A percentile compares a stretch with the other conserved stretches of the same genome.
Evolutionary conservation across 2,113 vertebrate species (phyloP).

Genomic region (Sigmodon hispidus): DNA sequence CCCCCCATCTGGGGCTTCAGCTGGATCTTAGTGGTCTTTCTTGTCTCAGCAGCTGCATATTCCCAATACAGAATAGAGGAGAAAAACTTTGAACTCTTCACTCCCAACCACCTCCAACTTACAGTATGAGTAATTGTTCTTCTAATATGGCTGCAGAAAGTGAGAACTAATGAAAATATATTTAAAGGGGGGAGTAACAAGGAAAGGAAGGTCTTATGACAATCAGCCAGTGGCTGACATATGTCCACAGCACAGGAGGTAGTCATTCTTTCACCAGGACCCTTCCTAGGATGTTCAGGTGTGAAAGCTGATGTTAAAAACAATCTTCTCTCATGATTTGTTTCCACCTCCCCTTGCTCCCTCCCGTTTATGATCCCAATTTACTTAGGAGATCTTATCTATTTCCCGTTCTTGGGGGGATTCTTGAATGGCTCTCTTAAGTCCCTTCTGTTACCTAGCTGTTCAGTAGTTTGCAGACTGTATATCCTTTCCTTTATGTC

Average conservation of each 20-base stretch:
- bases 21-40: not conserved
- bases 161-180: not conserved
- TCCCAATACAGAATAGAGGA: not conserved
- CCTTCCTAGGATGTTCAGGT: not conserved
- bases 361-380: no score
- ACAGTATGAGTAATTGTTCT: not conserved
- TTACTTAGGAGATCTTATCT: no score
- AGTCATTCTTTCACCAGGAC: not conserved
- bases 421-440: no score
- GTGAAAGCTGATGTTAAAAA: not conserved
- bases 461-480: no score
- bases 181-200: not conserved
- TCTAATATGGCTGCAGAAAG: not conserved
- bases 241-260: not conserved
- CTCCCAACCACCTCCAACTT: not conserved
- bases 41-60: not conserved
- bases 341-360: no score
- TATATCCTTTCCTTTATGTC: no score
- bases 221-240: not conserved
- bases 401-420: no score
- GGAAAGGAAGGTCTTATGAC: not conserved
- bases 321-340: no score
- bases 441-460: no score
- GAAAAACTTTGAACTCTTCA: not conserved
- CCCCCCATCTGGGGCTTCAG: not conserved